Percentiles rank a stretch among this genome's conserved stretches.
Conservation (phyloP, 2,113 vertebrate species). For the Nipponia nippon region DNA sequence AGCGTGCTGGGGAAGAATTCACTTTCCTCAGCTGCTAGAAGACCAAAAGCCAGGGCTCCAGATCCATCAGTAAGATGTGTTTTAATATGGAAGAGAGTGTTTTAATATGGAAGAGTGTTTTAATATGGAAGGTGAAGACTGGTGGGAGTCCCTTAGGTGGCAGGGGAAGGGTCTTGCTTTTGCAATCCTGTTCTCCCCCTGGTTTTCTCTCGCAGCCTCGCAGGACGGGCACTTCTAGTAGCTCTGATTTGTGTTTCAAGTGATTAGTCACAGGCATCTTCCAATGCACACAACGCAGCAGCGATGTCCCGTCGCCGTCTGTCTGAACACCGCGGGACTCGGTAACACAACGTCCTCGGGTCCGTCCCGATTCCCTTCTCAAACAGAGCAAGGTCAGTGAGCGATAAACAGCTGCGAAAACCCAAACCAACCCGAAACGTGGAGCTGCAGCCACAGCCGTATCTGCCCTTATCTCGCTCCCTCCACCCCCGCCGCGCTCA, state of each 20-base stretch:
- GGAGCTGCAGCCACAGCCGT: neutral
- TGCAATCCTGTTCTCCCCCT: neutral
- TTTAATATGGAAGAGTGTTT: neutral
- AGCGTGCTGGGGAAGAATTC: neutral
- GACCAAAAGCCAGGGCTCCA: neutral
- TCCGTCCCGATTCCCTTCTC: neutral
- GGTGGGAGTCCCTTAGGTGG: neutral
- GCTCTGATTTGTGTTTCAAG: neutral
- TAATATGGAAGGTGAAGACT: neutral
- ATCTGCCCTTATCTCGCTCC: neutral
- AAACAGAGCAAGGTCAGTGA: neutral
- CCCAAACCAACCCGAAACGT: fast-evolving
- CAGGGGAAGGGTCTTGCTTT: neutral
- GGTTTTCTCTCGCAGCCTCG: neutral
- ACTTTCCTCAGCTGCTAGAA: neutral
- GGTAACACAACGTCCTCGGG: neutral
- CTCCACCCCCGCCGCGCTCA: neutral
- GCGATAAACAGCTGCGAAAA: neutral
- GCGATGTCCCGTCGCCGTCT: neutral
- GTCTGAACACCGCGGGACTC: fast-evolving
- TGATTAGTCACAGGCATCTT: neutral
- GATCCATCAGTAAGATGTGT: too few species aligned
- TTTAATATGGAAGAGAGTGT: too few species aligned
- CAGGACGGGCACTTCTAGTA: fast-evolving
- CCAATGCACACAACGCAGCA: neutral